Evolutionary conservation across 2,888 invertebrate genomes (phyloP), one percentile per base, ranked within the genome.

Genomic region (Oxytorus armatus): DNA sequence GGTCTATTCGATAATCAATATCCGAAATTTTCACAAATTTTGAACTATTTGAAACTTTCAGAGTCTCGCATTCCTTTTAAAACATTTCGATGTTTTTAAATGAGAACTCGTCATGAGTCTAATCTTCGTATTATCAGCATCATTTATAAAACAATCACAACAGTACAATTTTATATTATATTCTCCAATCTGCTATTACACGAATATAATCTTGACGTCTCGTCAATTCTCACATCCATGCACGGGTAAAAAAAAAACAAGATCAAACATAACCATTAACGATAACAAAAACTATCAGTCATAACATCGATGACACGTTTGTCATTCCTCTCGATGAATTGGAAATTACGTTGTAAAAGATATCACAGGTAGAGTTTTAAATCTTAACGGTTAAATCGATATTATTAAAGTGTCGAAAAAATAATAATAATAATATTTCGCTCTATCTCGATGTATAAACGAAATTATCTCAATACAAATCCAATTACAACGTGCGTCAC

Each of bases 401-500:
- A n/a, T 21, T 8, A n/a, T 29, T 4, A 11, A 18, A 44, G 14
- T 53, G 36, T 72, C n/a, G 10, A 3, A 23, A 29, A 61, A 61
- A 11, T 29, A 3, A n/a, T n/a, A n/a, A n/a, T n/a, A n/a, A n/a
- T n/a, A 29, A 57, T 44, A 5, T 5, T 29, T 14, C 8, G 8
- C 0, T 59, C 10, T 36, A 5, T 2, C 3, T 33, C 33, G 10
- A 69, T 69, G 69, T 29, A 33, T 44, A 16, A 7, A 18, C 23
- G 21, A 42, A 72, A 66, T 36, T 16, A 65, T 49, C 16, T 42
- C 10, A 29, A 29, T 11, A 18, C 11, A 23, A 57, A 59, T 44
- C 8, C 42, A 7, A 42, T 74, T 47, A 55, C 44, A 1, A 42
- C 59, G 21, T 70, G 44, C 23, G 33, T 76, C 44, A 23, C 68